Evolutionary conservation across 2,113 vertebrate species (phyloP).

Genomic region (Hystrix cristata): DNA sequence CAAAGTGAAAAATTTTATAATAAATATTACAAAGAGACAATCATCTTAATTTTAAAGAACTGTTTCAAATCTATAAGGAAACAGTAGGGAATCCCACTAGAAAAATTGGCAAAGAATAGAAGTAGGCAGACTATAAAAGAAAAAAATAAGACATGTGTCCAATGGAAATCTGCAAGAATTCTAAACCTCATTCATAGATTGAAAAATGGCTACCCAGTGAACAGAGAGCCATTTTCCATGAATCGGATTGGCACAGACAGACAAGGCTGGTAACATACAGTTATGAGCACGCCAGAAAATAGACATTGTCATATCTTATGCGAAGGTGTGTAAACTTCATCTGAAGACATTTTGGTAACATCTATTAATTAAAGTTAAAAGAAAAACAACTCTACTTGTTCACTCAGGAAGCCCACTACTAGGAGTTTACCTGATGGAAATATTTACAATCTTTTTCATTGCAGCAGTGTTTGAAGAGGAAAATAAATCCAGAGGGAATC

Average conservation of each 20-base stretch:
- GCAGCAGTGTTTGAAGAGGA: neutral
- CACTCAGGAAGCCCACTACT: neutral
- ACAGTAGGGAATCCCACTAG: neutral
- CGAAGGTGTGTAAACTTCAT: neutral
- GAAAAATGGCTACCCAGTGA: neutral
- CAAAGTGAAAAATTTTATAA: neutral
- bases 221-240: neutral
- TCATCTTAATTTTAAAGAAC: neutral
- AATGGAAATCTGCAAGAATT: neutral
- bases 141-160: neutral
- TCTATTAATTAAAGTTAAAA: neutral
- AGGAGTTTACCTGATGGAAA: neutral
- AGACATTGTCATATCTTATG: neutral
- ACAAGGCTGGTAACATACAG: neutral
- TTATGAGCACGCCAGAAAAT: neutral
- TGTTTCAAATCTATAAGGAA: slow-evolving; percentile 4
- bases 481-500: neutral
- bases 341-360: neutral
- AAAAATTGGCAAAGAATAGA: neutral
- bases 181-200: neutral
- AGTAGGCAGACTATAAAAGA: neutral
- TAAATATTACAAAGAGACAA: neutral
- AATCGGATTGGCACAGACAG: neutral
- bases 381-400: neutral
- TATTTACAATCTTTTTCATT: neutral